Evolutionary conservation across 2,888 invertebrate species (phyloP), one percentile per base, ranked within the genome.

Genomic region (Polylopha cassiicola): DNA sequence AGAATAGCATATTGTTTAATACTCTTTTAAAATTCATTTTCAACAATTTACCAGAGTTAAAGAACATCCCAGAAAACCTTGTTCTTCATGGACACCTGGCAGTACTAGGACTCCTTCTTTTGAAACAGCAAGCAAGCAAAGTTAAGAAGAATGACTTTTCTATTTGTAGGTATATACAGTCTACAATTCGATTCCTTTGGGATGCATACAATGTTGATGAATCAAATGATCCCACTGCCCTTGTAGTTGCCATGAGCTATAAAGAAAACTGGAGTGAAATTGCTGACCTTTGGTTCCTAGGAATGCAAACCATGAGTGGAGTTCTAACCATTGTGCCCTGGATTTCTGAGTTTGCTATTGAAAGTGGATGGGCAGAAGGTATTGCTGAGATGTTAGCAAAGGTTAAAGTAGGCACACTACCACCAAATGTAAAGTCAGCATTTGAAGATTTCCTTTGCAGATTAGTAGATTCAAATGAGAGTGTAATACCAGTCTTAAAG

Each of bases 321-420:
- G 91, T 95, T 0, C 75, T 96, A 22, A 90, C 93, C 9, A 88
- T 91, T 44, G 89, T 95, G 45, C 94, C 95, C 2, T 95, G 95
- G 95, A 90, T 95, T 46, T 94, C 94, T 0, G 95, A 95, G 60
- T 95, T 95, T 75, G 92, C 95, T 3, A 91, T 96, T 44, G 96
- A 96, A 60, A 95, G 95, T 66, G 96, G 96, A n/a, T 97, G 96
- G 95, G 93, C 94, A 2, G 92, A 94, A 65, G 95, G 95, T 6
- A 95, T 96, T 38, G 87, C 95, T 33, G 91, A 91, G 58, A 92
- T 92, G 54, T 84, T 97, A 50, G 90, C 90, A 47, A 93, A 94
- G 77, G 95, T 95, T 1, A 93, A 93, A 76, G 88, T 92, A 53
- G 95, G 94, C 34, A 91, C 92, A 2, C 79, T 96, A 30, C 92